Base-by-base conservation (phyloP, 2,113 vertebrate species). In the Muscicapa adusta region DNA sequence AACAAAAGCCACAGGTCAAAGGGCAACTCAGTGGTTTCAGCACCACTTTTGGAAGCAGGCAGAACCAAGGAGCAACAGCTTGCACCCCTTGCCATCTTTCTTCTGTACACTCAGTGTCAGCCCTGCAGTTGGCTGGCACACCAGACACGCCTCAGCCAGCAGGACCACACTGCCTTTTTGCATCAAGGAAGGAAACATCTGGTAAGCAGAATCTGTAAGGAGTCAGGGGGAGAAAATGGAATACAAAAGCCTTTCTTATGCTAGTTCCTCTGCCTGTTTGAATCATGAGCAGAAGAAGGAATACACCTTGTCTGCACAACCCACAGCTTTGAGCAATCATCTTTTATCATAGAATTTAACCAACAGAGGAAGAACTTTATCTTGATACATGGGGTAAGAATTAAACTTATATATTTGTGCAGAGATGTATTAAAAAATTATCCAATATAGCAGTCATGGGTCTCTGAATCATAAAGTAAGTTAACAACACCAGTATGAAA, bases 121-220 rank as follows among this genome's bases (percentile, higher is more conserved):
- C 54, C 62, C 81, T 75, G 62, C 2, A 12, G 87, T 26, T 90
- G 93, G 94, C 95, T 90, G 78, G 74, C 87, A 85, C 78, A 86
- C 91, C 89, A 90, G 63, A 93, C 95, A 80, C 3, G 36, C 57
- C 88, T 91, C 85, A 80, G 93, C 78, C 93, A 95, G 88, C 91
- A 94, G 74, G 94, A 91, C 71, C 85, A 88, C 92, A 78, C 19
- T 87, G 91, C 86, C 80, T 93, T 94, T 75, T 36, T 90, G 81
- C 82, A 93, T 54, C 36, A 83, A 95, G 89, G 77, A 72, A 83
- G 75, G 62, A 93, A 95, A 97, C 94, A 96, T 93, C 96, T 94
- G 93, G 85, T 43, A 94, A 94, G 63, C 28, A 91, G 75, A 83
- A 85, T 73, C 67, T 83, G 19, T 43, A 82, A 85, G 75, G 83